Base-by-base conservation (phyloP, 1,140 invertebrate genomes). In the Magallana gigas region DNA sequence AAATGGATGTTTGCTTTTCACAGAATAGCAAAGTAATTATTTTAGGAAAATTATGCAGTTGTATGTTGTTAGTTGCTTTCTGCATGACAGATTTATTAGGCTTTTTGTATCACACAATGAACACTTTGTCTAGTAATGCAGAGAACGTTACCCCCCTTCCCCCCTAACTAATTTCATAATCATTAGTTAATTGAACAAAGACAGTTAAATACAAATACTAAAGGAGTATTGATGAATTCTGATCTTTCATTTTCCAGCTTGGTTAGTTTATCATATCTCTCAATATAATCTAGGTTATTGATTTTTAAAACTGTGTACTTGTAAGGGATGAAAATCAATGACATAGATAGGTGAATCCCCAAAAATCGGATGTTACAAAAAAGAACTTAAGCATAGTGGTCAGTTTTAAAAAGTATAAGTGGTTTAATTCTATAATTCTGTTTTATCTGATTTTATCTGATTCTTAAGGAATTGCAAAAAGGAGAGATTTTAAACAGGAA, bases 221-320 rank as follows among this genome's bases (percentile, higher is more conserved):
- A 9, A 18, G 12, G 68, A 76, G 8, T 12, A 29, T 11, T 23
- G 68, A 8, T 11, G 68, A 29, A 76, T 76, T 76, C 48, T 36
- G 68, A 36, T 76, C 68, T 76, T 29, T 29, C 64, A 18, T 71
- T 64, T 64, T 64, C 7, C 60, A 64, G 14, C 60, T 64, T 64
- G 60, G 18, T 64, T 64, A 64, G 1, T 64, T 48, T 18, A 7
- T 64, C 29, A 7, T 23, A 29, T 76, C 23, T 76, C 23, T 8
- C 2, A 29, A 76, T 76, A 76, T 36, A 29, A 76, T 76, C 68
- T 76, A 29, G 18, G 36, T 29, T 76, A 76, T 76, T 76, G 68
- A 29, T 76, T 76, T 76, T 76, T 36, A 76, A 48, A 76, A 76
- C 68, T 76, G 18, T 71, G 12, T 71, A 71, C 68, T 71, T 68